Percentiles rank a stretch among this genome's conserved stretches.
These are phyloP conservation scores for Archocentrus centrarchus DNA, from an alignment of 2,113 vertebrate genomes.

Conservation along the genomic window DNA sequence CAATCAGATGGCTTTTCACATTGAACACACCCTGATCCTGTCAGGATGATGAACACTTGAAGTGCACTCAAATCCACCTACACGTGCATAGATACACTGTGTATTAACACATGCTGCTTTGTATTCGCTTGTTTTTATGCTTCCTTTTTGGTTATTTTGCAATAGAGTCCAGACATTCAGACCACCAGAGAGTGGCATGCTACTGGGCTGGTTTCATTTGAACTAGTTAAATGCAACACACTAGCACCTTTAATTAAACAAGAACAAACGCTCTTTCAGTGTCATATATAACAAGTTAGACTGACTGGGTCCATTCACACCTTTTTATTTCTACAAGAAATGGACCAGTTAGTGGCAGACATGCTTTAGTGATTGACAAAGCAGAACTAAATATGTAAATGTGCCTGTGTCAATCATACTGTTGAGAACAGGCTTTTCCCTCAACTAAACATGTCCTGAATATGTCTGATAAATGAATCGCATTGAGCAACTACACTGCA, in stretches of 20 bases:
- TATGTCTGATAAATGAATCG: constrained; percentile 10
- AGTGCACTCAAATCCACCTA: constrained; percentile 22
- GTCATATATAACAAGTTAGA: constrained; percentile 14
- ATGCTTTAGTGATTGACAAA: constrained; percentile 12
- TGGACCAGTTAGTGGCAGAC: constrained; percentile 23
- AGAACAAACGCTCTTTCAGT: not conserved
- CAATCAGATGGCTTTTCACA: constrained; percentile 70
- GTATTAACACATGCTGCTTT: constrained; percentile 38
- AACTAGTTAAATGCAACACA: not conserved
- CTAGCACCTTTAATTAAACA: not conserved
- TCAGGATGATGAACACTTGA: constrained; percentile 68
- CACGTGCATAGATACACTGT: constrained; percentile 23
- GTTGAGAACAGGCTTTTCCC: not conserved
- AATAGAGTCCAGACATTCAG: not conserved
- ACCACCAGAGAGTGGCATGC: not conserved
- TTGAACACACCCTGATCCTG: constrained; percentile 54
- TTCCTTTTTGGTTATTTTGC: constrained; percentile 18
- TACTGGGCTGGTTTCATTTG: not conserved
- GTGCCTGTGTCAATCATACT: constrained; percentile 29
- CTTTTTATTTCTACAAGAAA: constrained; percentile 17
- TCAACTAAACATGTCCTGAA: constrained; percentile 21
- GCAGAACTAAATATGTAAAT: constrained; percentile 19
- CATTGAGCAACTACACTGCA: not conserved
- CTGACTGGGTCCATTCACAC: constrained; percentile 10
- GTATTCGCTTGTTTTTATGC: constrained; percentile 5